Evolutionary conservation across 2,888 invertebrate genomes (phyloP), one percentile per base, ranked within the genome.

Genomic region (Cosmorhoe ocellata): DNA sequence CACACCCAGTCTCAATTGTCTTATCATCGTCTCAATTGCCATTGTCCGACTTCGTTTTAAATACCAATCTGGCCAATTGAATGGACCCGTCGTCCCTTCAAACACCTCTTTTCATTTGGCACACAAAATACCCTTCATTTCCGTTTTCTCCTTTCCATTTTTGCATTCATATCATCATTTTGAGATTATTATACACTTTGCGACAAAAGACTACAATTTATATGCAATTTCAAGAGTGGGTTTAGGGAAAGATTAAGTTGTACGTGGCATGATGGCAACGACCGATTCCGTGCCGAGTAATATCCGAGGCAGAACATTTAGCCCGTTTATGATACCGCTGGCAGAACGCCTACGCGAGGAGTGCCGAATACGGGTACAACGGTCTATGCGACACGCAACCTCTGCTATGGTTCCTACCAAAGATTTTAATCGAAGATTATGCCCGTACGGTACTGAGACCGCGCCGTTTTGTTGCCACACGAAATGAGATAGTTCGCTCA

Each of bases 311-410:
- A 61, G 65, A 66, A 55, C 58, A 56, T 52, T 61, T 41, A 40
- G 31, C 61, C 38, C 57, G 59, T 66, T 64, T 66, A 60, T 61
- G 59, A 64, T 65, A 59, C 57, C 53, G 58, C 42, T 75, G 74
- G 76, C 74, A 68, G 56, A 45, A 58, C 58, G 71, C 73, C 74
- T 68, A 66, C 59, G 50, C 41, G 55, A 64, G 69, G 71, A 71
- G 71, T 76, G 80, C 73, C 80, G 75, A 75, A 71, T 67, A 64
- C 71, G 62, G 66, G 52, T 47, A n/a, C n/a, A n/a, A 40, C 53
- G 50, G 55, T 53, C 59, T 59, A 58, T 50, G 54, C 56, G 52
- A 54, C 66, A 69, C 67, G 71, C 66, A 59, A 65, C 45, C 47
- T 38, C 53, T 55, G 62, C 52, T 49, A 63, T 60, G 58, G 27